These are phyloP conservation scores for Tryphoninae sp. DNA, from an alignment of 2,888 invertebrate species.

Conservation along the genomic window DNA sequence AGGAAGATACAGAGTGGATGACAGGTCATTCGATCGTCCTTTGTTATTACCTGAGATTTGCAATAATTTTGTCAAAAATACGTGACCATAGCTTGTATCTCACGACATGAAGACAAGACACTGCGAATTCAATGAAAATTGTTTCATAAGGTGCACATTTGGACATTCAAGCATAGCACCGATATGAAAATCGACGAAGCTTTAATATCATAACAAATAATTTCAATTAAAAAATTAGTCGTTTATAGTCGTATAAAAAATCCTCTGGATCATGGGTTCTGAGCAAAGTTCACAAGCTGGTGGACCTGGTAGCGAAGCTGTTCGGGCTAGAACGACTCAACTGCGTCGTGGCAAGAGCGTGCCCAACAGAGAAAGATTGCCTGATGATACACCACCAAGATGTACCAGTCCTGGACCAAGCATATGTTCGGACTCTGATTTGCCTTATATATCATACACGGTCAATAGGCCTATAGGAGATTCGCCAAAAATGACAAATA, in stretches of 20 bases:
- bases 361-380: slow-evolving; percentile 76
- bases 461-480: slow-evolving; percentile 95
- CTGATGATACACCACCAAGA: slow-evolving; percentile 83
- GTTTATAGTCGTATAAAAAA: background rate
- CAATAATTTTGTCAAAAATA: background rate
- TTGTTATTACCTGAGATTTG: background rate
- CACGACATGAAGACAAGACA: slow-evolving; percentile 32
- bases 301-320: slow-evolving; percentile 66
- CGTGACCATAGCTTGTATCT: background rate
- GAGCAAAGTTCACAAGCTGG: slow-evolving; percentile 78
- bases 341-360: slow-evolving; percentile 79
- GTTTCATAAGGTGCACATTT: background rate
- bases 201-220: background rate
- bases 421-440: slow-evolving; percentile 93
- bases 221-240: background rate
- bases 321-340: slow-evolving; percentile 71
- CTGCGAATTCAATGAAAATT: slow-evolving; percentile 4
- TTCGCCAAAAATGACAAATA: slow-evolving; percentile 90
- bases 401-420: slow-evolving; percentile 93
- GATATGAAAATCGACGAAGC: slow-evolving; percentile 26
- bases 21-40: slow-evolving; percentile 28
- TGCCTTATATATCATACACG: slow-evolving; percentile 95
- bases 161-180: background rate
- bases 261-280: slow-evolving; percentile 75
- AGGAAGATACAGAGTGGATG: slow-evolving; percentile 12